Evolutionary conservation across 1,140 invertebrate genomes (phyloP).

Genomic region (Sipha flava): DNA sequence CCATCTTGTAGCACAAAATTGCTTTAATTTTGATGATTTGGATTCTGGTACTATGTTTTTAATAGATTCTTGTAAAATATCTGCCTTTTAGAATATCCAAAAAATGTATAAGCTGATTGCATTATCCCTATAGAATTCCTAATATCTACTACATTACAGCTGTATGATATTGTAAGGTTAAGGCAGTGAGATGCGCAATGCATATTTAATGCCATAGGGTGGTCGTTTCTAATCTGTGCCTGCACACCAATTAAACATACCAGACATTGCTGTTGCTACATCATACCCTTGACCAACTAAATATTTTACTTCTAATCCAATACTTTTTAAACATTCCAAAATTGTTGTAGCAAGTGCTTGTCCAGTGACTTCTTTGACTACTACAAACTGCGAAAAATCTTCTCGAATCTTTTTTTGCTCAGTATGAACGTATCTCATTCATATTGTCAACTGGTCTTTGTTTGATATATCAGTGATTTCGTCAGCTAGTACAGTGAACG

Average conservation of each 20-base stretch:
- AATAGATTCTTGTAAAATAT: not conserved
- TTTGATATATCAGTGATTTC: conserved; percentile 33
- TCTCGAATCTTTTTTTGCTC: conserved; percentile 22
- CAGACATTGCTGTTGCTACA: conserved; percentile 41
- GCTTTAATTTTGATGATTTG: not conserved
- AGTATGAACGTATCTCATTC: conserved; percentile 33
- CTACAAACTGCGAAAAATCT: conserved; percentile 37
- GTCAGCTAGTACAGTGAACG: conserved; percentile 32
- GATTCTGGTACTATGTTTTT: not conserved
- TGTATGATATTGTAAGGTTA: conserved; percentile 37
- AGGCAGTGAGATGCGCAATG: conserved; percentile 42
- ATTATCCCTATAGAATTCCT: conserved; percentile 34
- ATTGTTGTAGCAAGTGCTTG: conserved; percentile 36
- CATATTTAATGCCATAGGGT: conserved; percentile 35
- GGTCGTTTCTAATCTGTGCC: not conserved
- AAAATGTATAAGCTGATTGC: conserved; percentile 27
- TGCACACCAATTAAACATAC: conserved; percentile 37
- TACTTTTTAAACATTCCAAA: conserved; percentile 20
- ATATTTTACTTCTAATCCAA: not conserved
- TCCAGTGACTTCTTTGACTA: conserved; percentile 37
- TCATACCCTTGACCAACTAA: conserved; percentile 37
- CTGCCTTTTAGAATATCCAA: conserved; percentile 21
- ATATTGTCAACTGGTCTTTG: conserved; percentile 36
- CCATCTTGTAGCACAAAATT: conserved; percentile 1
- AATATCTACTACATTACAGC: conserved; percentile 23